These are phyloP conservation scores for Prionace glauca DNA, from an alignment of 2,797 vertebrate genomes.

Conservation along the genomic window DNA sequence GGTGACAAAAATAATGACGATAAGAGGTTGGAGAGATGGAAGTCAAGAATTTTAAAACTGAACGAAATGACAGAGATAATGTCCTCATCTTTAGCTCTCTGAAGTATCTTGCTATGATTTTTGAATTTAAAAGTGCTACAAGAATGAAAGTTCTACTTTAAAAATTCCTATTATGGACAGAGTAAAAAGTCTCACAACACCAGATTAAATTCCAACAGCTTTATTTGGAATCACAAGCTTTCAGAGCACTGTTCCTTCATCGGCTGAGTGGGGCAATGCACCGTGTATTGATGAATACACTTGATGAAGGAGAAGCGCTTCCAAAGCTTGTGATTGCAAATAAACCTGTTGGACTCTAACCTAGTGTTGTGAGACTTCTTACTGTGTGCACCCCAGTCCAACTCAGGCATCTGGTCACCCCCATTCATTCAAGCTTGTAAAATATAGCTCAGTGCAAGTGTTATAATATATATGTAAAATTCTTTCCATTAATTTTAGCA, in stretches of 20 bases:
- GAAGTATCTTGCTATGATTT: neutral
- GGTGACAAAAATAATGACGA: no score
- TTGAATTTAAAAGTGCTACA: neutral
- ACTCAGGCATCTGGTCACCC: no score
- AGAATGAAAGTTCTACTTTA: neutral
- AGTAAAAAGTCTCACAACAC: neutral
- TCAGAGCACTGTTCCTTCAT: no score
- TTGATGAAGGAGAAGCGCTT: no score
- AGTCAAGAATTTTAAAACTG: neutral
- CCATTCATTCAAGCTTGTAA: neutral
- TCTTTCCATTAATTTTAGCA: neutral
- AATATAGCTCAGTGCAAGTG: neutral
- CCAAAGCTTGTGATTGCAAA: no score
- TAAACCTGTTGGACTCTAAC: no score
- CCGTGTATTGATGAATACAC: no score
- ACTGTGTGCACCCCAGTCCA: no score
- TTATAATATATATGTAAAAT: neutral
- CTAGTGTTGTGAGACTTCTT: no score
- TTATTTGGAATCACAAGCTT: no score
- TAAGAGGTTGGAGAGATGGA: neutral
- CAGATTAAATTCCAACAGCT: no score
- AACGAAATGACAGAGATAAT: neutral
- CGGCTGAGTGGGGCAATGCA: no score
- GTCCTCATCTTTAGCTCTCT: neutral
- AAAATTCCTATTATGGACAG: neutral